Conservation (phyloP, 2,113 vertebrate genomes). For the Abramis brama region DNA sequence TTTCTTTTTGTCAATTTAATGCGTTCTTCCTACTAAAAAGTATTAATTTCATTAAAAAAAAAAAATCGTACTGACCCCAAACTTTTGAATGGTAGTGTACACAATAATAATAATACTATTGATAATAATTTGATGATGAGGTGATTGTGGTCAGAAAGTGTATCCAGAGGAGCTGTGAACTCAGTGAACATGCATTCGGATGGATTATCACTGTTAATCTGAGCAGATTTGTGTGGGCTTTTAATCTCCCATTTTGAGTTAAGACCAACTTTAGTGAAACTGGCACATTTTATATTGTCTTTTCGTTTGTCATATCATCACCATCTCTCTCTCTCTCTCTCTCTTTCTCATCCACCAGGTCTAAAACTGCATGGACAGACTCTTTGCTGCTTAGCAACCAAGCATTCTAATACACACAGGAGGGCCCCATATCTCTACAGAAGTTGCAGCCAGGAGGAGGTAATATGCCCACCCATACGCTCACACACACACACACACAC, state of each 20-base stretch:
- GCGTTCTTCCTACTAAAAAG: no score
- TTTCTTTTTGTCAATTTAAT: no score
- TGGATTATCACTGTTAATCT: slow-evolving; percentile 24
- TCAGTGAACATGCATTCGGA: background rate
- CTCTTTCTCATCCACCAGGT: background rate
- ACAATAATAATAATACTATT: no score
- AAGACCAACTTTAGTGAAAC: slow-evolving; percentile 4
- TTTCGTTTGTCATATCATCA: background rate
- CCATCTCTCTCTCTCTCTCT: background rate
- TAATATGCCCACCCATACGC: slow-evolving; percentile 54
- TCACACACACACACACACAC: background rate
- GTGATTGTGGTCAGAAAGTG: background rate
- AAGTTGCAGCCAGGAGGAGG: slow-evolving; percentile 15
- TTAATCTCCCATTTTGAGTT: slow-evolving; percentile 12
- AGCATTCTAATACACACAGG: slow-evolving; percentile 40
- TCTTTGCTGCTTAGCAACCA: slow-evolving; percentile 58
- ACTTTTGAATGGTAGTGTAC: no score
- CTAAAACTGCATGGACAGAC: background rate
- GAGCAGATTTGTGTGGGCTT: slow-evolving; percentile 14
- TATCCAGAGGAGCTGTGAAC: background rate
- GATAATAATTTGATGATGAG: no score
- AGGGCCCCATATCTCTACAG: slow-evolving; percentile 31
- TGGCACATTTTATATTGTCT: slow-evolving; percentile 3
- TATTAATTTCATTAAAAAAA: no score
- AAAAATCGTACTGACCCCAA: no score